Evolutionary conservation across 2,113 vertebrate species (phyloP), one percentile per base, ranked within the genome.

Genomic region (Fulica atra): DNA sequence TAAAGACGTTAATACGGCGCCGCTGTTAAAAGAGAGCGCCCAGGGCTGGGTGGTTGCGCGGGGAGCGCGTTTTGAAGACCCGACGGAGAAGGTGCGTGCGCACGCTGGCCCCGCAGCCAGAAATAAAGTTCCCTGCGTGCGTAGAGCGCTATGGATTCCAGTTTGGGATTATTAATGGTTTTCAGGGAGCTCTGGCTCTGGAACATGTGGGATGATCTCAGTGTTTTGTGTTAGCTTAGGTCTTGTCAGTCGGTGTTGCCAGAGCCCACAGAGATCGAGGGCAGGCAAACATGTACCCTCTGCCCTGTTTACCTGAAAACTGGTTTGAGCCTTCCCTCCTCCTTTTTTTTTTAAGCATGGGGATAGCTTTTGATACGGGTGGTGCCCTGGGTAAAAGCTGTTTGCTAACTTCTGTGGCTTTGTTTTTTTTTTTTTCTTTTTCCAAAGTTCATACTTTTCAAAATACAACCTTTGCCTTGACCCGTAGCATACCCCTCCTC

Each of bases 251-350:
- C 73, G 59, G 11, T 3, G 0, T 63, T 80, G 48, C 38, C 18
- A 0, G 17, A 70, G 29, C 44, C 36, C 36, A 0, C 5, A 0
- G 71, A 82, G 63, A 57, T 0, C 0, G 7, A 53, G 23, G 70
- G 15, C 59, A 42, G 65, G 54, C 59, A 44, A 7, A 72, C 46
- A 3, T 4, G 1, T 24, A 1, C 46, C 26, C 82, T 51, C 29
- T 71, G 31, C 12, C 42, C 24, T 59, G 19, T 82, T 87, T 50
- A 36, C 33, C 76, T 42, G 36, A 63, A 53, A 86, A 40, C 50
- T 65, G 63, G 7, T 81, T 26, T 77, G 60, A 86, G 46, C 25
- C 3, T 28, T 79, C 8, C 10, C 12, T 79, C 16, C 7, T 18
- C 26, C 9, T 80, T 76, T 59, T 48, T 33, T 61, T 80, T 76